Evolutionary conservation across 2,888 invertebrate species (phyloP).

Genomic region (Homarus gammarus): DNA sequence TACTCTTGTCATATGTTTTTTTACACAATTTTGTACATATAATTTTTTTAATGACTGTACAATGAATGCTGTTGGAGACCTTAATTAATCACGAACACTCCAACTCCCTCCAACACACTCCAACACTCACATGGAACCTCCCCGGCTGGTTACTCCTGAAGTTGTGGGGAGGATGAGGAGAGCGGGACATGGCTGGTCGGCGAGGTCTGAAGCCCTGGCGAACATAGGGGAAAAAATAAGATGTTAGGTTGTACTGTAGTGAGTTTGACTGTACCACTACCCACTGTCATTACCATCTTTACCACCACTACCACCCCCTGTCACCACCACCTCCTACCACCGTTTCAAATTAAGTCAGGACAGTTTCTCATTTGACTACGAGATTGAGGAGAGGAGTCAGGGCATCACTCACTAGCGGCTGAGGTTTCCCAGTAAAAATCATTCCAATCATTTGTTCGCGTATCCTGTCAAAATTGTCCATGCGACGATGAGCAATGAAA

Average conservation of each 20-base stretch:
- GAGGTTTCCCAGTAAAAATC: conserved; percentile 70
- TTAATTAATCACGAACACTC: background rate
- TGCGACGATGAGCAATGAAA: conserved; percentile 61
- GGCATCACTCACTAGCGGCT: conserved; percentile 52
- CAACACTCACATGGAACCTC: conserved; percentile 2
- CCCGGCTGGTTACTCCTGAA: background rate
- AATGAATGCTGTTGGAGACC: too few species aligned
- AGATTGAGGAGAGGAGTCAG: too few species aligned
- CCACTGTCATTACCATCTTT: too few species aligned
- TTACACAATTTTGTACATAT: too few species aligned
- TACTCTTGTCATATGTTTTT: too few species aligned
- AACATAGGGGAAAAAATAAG: background rate
- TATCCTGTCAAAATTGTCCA: conserved; percentile 48
- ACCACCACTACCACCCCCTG: too few species aligned
- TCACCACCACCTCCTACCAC: too few species aligned
- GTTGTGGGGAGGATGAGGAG: background rate
- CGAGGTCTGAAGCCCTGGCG: background rate
- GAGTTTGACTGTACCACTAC: too few species aligned
- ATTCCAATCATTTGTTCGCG: conserved; percentile 74
- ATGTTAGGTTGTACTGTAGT: too few species aligned
- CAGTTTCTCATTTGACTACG: too few species aligned
- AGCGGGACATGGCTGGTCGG: background rate
- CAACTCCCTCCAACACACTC: background rate
- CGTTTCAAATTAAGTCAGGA: too few species aligned
- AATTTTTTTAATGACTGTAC: too few species aligned